Evolutionary conservation across 1,140 invertebrate genomes (phyloP), one percentile per base, ranked within the genome.

Genomic region (Frieseomelitta varia): DNA sequence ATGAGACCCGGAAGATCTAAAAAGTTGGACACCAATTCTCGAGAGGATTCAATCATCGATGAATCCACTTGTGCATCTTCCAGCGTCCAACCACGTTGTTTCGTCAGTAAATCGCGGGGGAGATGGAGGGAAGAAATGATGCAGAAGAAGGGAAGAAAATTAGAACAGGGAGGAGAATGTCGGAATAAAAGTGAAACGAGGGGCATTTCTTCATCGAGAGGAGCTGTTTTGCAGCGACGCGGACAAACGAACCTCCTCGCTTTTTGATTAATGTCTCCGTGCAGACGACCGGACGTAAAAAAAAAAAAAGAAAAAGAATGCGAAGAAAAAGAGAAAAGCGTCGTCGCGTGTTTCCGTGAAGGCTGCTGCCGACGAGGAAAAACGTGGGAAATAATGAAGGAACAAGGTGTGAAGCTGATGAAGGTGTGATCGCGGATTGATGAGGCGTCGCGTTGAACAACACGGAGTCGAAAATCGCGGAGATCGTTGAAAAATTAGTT

Each of bases 211-310:
- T 6, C 56, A 8, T 65, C 8, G 76, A 80, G 8, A 19, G 53
- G 27, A 14, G 21, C n/a, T n/a, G 58, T 39, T 63, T 27, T 2
- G 24, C 39, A 78, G 55, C 53, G 63, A 51, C 27, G 47, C 24
- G 47, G 67, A 84, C 75, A 34, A 47, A 67, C 19, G 34, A 17
- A 67, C 27, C n/a, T 11, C 4, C 39, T n/a, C 27, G 39, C 56
- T 73, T 34, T 58, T 78, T 86, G 61, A 87, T 86, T 86, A 82
- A 82, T 85, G 69, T 63, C 68, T 78, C 53, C 15, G 24, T 17
- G 47, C 30, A 39, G 69, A 27, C 34, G 51, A 24, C 34, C 21
- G n/a, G 51, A 71, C 14, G 39, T 0, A 21, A 51, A 24, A 74
- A 39, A 39, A 51, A 53, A 19, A 10, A 56, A 19, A 19, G 15